Conservation (phyloP, 2,113 vertebrate species). For the Poeciliopsis turrubarensis region DNA sequence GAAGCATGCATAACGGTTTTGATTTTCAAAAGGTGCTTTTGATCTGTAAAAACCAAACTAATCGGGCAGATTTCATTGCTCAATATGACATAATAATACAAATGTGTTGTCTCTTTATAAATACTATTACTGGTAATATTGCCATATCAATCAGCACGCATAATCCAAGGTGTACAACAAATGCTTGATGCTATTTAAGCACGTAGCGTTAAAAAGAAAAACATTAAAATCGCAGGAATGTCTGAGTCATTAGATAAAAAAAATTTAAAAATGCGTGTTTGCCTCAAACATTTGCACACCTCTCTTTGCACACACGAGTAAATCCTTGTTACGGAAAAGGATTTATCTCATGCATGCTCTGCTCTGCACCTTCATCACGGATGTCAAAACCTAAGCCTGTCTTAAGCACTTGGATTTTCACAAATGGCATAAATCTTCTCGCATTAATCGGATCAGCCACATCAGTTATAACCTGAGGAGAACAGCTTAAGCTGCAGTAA, state of each 20-base stretch:
- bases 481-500: neutral
- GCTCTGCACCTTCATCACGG: neutral
- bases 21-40: too few species aligned
- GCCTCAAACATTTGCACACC: neutral
- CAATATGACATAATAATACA: too few species aligned
- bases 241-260: neutral
- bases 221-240: neutral
- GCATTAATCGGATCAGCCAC: neutral
- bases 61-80: too few species aligned
- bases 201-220: neutral
- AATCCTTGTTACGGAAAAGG: neutral
- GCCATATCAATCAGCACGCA: too few species aligned
- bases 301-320: neutral
- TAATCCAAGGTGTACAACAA: neutral
- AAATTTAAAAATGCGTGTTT: neutral
- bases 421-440: neutral
- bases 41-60: too few species aligned
- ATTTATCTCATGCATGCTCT: neutral
- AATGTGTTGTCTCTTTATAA: too few species aligned
- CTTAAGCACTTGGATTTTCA: conserved; percentile 2
- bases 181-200: neutral
- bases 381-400: neutral
- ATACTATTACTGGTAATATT: too few species aligned
- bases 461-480: neutral
- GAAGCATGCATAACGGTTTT: too few species aligned